These are phyloP conservation scores for Lasioglossum albipes DNA, from an alignment of 1,140 invertebrate species.

Conservation along the genomic window DNA sequence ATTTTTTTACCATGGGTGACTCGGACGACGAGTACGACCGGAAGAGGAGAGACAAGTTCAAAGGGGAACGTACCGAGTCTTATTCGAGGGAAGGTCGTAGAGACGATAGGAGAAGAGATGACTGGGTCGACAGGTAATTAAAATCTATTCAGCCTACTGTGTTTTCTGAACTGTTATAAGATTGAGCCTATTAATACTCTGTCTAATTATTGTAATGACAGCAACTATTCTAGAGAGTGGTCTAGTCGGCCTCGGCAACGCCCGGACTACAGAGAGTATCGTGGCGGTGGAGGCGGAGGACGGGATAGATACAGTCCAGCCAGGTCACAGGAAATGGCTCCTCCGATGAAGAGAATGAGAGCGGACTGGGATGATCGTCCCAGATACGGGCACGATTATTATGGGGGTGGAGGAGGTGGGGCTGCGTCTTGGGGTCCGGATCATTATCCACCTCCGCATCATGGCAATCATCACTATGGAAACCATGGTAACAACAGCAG, in stretches of 20 bases:
- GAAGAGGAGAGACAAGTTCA: conserved; percentile 92
- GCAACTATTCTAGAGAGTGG: conserved; percentile 80
- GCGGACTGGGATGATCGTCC: conserved; percentile 86
- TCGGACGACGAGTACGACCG: conserved; percentile 95
- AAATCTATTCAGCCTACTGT: no score
- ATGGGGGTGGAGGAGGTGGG: conserved; percentile 73
- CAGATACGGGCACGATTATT: conserved; percentile 78
- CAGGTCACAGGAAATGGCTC: conserved; percentile 86
- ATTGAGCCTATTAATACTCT: not conserved
- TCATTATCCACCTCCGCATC: conserved; percentile 76
- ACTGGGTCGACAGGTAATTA: conserved; percentile 86
- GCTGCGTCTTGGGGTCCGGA: conserved; percentile 74
- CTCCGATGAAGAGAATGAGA: conserved; percentile 89
- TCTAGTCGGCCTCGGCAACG: conserved; percentile 82
- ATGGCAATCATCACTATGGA: conserved; percentile 82
- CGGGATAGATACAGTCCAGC: conserved; percentile 87
- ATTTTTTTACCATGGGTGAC: conserved; percentile 86
- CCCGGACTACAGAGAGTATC: conserved; percentile 87
- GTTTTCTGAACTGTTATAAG: no score
- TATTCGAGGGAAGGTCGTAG: conserved; percentile 88
- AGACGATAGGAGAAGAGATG: conserved; percentile 86
- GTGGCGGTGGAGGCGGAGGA: conserved; percentile 81
- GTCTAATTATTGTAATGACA: not conserved
- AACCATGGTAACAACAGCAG: conserved; percentile 78
- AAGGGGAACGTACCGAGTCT: conserved; percentile 89